Conservation (phyloP, 92 coral and sea anemone species). For the Epizoanthus stellaris region DNA sequence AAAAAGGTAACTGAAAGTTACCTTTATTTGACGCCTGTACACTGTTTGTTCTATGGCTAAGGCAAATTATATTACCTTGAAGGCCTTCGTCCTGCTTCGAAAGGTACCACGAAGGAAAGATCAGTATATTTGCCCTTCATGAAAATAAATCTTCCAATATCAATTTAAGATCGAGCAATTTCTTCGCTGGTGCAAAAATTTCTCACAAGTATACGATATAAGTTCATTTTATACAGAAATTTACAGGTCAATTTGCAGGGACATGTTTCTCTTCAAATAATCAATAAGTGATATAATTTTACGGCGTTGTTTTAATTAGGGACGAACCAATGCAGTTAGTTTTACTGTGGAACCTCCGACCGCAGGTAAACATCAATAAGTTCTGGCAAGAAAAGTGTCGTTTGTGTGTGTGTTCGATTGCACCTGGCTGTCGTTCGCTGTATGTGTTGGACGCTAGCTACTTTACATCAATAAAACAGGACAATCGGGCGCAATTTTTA, state of each 20-base stretch:
- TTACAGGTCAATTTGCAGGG: neutral
- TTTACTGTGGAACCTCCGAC: too few species aligned
- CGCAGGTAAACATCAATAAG: too few species aligned
- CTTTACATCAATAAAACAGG: too few species aligned
- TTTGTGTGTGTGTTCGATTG: too few species aligned
- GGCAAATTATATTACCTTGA: neutral
- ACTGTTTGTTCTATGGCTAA: neutral
- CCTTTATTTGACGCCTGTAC: neutral
- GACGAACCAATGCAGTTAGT: too few species aligned
- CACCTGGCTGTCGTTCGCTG: too few species aligned
- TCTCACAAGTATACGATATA: neutral
- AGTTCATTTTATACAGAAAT: slow-evolving; percentile 4
- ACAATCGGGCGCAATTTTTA: too few species aligned
- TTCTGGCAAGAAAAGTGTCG: too few species aligned
- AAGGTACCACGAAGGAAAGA: neutral
- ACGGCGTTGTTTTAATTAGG: too few species aligned
- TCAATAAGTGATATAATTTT: neutral
- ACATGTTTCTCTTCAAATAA: neutral
- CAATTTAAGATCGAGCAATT: neutral
- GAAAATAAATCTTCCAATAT: neutral
- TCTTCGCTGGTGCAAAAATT: neutral
- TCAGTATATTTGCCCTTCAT: neutral
- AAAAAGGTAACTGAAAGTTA: too few species aligned
- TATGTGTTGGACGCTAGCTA: too few species aligned
- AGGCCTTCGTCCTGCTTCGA: neutral